Evolutionary conservation across 2,888 invertebrate species (phyloP).

Genomic region (Philonicus albiceps): DNA sequence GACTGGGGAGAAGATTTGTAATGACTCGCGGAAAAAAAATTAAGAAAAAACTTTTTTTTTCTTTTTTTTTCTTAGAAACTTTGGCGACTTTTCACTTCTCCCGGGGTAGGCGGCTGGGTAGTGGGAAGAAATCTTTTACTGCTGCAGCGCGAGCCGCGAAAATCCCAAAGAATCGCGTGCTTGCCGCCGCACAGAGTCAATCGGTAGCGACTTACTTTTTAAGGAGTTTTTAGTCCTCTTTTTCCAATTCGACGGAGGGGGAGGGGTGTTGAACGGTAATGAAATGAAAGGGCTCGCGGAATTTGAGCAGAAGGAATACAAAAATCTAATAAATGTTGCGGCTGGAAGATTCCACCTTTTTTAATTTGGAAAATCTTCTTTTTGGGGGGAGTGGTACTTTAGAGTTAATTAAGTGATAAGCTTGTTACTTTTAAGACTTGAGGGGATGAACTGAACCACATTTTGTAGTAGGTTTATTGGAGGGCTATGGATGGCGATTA

Average conservation of each 20-base stretch:
- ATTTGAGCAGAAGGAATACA: background rate
- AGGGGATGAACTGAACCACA: background rate
- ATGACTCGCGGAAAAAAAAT: conserved; percentile 34
- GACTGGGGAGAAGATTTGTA: background rate
- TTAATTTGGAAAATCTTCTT: background rate
- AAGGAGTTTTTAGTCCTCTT: background rate
- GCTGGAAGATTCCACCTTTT: background rate
- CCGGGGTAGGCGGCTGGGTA: background rate
- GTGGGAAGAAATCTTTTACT: background rate
- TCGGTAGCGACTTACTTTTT: background rate
- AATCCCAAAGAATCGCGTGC: conserved; percentile 1
- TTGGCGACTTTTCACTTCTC: background rate
- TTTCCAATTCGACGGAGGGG: background rate
- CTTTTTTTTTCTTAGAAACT: conserved; percentile 19
- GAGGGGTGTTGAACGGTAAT: background rate
- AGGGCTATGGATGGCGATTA: background rate
- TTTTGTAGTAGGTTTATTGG: background rate
- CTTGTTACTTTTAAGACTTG: background rate
- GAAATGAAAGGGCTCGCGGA: background rate
- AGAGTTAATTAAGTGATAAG: background rate
- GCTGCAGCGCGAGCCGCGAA: background rate
- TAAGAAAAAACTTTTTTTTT: background rate
- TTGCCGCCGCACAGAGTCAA: background rate
- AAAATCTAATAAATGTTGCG: background rate
- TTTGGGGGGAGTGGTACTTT: background rate